Evolutionary conservation across 2,888 invertebrate species (phyloP).

Genomic region (Hipparchia semele): DNA sequence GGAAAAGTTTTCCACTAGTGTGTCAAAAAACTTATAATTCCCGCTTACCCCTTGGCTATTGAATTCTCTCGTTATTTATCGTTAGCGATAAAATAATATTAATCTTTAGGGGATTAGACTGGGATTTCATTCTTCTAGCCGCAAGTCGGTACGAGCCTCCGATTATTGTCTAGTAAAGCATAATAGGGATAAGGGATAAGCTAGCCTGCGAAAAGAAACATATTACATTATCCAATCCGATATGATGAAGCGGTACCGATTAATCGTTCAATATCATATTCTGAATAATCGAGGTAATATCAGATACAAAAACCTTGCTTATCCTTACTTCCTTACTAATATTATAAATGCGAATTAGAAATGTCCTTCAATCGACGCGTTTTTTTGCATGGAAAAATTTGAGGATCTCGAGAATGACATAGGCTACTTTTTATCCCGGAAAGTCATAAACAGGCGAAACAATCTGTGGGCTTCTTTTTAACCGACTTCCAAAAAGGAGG

Average conservation of each 20-base stretch:
- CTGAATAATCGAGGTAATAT: too few relatives aligned
- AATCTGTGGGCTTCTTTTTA: not conserved
- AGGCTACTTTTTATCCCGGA: too few relatives aligned
- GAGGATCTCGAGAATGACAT: too few relatives aligned
- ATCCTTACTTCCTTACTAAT: too few relatives aligned
- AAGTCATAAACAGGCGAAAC: not conserved
- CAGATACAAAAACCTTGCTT: too few relatives aligned
- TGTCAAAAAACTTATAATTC: constrained; percentile 80
- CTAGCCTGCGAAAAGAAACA: constrained; percentile 49
- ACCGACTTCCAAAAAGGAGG: too few relatives aligned
- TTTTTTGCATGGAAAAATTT: too few relatives aligned
- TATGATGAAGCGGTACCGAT: too few relatives aligned
- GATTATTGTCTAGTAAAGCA: constrained; percentile 60
- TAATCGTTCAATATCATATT: too few relatives aligned
- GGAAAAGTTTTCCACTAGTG: constrained; percentile 70
- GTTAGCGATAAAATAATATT: constrained; percentile 82
- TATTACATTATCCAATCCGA: not conserved
- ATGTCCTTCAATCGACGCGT: too few relatives aligned
- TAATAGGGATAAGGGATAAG: constrained; percentile 57
- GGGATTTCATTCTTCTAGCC: constrained; percentile 78
- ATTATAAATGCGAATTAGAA: too few relatives aligned
- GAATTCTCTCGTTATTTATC: constrained; percentile 81
- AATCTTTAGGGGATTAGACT: constrained; percentile 77
- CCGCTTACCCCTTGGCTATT: constrained; percentile 69
- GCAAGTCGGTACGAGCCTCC: constrained; percentile 68